Conservation (phyloP, 2,888 invertebrate species). For the Synanthedon andrenaeformis region DNA sequence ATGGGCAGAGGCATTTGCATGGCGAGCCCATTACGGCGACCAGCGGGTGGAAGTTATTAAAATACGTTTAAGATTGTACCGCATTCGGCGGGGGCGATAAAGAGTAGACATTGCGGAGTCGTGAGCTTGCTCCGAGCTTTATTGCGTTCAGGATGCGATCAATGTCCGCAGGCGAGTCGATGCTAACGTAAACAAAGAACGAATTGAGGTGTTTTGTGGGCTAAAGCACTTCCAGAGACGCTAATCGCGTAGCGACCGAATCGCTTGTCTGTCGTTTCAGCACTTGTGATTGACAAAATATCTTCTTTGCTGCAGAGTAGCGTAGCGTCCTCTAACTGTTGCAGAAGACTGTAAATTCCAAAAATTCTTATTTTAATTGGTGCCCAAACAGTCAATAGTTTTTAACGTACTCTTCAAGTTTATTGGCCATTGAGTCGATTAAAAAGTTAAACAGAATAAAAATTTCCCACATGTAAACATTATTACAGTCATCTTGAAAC, state of each 20-base stretch:
- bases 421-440: too few relatives aligned
- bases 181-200: constrained; percentile 49
- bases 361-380: too few relatives aligned
- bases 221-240: not conserved
- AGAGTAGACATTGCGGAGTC: constrained; percentile 56
- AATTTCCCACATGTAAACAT: too few relatives aligned
- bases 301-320: too few relatives aligned
- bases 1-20: constrained; percentile 56
- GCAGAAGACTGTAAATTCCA: too few relatives aligned
- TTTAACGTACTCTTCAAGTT: too few relatives aligned
- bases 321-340: too few relatives aligned
- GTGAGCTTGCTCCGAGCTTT: constrained; percentile 59
- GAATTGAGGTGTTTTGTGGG: constrained; percentile 46
- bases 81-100: constrained; percentile 54
- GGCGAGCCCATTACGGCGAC: constrained; percentile 55
- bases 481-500: too few relatives aligned
- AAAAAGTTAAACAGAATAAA: too few relatives aligned
- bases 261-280: constrained; percentile 11
- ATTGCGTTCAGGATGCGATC: constrained; percentile 60
- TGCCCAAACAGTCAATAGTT: too few relatives aligned
- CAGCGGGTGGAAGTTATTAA: constrained; percentile 60
- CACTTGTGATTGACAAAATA: constrained; percentile 4
- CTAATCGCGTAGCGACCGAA: constrained; percentile 14
- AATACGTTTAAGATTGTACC: constrained; percentile 60
- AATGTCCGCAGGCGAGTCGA: constrained; percentile 33